These are phyloP conservation scores for Drosophila pectinifera DNA, from an alignment of 1,140 invertebrate genomes.

Conservation along the genomic window DNA sequence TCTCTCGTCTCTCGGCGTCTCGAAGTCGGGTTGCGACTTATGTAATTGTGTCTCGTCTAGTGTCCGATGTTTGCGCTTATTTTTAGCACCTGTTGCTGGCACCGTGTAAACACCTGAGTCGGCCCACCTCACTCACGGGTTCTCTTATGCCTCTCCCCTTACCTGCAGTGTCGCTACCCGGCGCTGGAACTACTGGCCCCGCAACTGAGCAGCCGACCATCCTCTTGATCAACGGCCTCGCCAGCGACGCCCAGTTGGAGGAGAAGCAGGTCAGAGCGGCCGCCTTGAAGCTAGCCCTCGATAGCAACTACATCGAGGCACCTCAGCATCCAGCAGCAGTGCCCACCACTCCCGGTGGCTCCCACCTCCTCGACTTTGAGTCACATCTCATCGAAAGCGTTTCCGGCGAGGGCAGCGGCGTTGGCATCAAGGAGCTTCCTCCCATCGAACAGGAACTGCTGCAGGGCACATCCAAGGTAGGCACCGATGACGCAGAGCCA, in stretches of 20 bases:
- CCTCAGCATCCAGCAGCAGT: slow-evolving; percentile 21
- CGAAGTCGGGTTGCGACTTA: slow-evolving; percentile 42
- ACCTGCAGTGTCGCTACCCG: slow-evolving; percentile 81
- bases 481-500: slow-evolving; percentile 51
- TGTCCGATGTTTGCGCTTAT: slow-evolving; percentile 58
- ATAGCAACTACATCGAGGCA: slow-evolving; percentile 48
- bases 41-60: slow-evolving; percentile 60
- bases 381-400: slow-evolving; percentile 82
- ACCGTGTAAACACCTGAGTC: slow-evolving; percentile 46
- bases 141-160: not conserved
- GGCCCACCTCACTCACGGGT: slow-evolving; percentile 5
- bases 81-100: slow-evolving; percentile 76
- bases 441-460: slow-evolving; percentile 76
- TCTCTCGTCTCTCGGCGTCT: slow-evolving; percentile 12
- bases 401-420: slow-evolving; percentile 55
- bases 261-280: slow-evolving; percentile 43
- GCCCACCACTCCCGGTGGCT: slow-evolving; percentile 65
- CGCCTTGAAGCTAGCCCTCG: slow-evolving; percentile 52
- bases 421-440: slow-evolving; percentile 77
- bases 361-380: slow-evolving; percentile 77
- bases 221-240: slow-evolving; percentile 75
- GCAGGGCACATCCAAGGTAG: slow-evolving; percentile 73
- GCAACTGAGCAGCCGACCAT: slow-evolving; percentile 78
- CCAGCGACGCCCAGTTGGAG: slow-evolving; percentile 58
- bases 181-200: slow-evolving; percentile 68